Evolutionary conservation across 2,797 vertebrate species (phyloP).

Genomic region (Brachyrhaphis roseni): DNA sequence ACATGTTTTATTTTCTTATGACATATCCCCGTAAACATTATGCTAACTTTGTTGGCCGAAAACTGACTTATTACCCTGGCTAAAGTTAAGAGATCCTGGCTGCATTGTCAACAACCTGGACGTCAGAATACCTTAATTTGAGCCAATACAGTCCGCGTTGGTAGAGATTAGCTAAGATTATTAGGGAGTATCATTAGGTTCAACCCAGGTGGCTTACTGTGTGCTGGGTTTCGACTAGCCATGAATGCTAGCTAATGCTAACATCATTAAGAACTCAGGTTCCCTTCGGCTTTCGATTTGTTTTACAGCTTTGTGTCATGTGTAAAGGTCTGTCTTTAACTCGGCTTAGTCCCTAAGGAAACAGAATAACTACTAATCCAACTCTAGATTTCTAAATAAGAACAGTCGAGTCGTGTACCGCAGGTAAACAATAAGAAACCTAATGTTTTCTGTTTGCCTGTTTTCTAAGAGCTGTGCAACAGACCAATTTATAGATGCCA

Average conservation of each 20-base stretch:
- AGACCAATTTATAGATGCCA: neutral
- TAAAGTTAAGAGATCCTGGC: conserved; percentile 30
- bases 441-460: neutral
- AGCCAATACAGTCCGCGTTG: neutral
- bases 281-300: conserved; percentile 32
- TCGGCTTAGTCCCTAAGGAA: neutral
- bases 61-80: conserved; percentile 50
- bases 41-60: conserved; percentile 38
- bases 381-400: neutral
- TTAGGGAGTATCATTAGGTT: neutral
- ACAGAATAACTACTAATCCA: accelerated
- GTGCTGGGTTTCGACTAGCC: conserved; percentile 47
- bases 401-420: neutral
- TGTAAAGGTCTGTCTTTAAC: neutral
- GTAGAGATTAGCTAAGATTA: conserved; percentile 17
- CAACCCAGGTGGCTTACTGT: neutral
- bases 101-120: conserved; percentile 32
- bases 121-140: conserved; percentile 11
- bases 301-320: conserved; percentile 16
- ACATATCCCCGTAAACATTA: conserved; percentile 43
- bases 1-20: neutral
- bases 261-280: conserved; percentile 42
- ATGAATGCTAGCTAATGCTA: conserved; percentile 64
- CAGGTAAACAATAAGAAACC: neutral
- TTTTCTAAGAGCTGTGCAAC: neutral